A percentile compares a stretch with the other conserved stretches of the same genome.
Evolutionary conservation across 92 coral and sea anemone genomes (phyloP).

Genomic region (Heliopora coerulea): DNA sequence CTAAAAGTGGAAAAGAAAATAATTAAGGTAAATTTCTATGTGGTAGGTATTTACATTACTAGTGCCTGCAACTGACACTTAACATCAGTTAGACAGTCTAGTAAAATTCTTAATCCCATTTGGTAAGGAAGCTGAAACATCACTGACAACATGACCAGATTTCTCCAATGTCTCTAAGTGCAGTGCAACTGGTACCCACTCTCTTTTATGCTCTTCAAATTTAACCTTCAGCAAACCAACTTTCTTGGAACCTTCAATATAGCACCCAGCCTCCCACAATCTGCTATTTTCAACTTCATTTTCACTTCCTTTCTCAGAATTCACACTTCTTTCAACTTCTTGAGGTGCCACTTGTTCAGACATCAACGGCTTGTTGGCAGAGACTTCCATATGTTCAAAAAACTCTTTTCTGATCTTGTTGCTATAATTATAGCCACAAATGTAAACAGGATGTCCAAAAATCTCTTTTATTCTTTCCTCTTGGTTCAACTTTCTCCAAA

Average conservation of each 20-base stretch:
- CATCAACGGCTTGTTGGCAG: background rate
- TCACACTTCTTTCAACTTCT: slow-evolving; percentile 27
- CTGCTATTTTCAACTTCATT: background rate
- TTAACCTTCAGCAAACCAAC: slow-evolving; percentile 74
- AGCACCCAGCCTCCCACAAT: slow-evolving; percentile 70
- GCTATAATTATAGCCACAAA: slow-evolving; percentile 67
- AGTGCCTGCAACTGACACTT: too few relatives aligned
- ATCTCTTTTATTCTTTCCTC: slow-evolving; percentile 70
- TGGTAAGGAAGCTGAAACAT: slow-evolving; percentile 80
- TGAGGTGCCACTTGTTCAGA: slow-evolving; percentile 30
- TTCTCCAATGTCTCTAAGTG: slow-evolving; percentile 67
- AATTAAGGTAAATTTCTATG: too few relatives aligned
- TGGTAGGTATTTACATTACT: too few relatives aligned
- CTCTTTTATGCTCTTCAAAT: slow-evolving; percentile 62
- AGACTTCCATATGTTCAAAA: background rate
- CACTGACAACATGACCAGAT: slow-evolving; percentile 72
- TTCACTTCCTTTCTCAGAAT: background rate
- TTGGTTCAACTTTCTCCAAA: slow-evolving; percentile 65
- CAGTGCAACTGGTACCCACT: slow-evolving; percentile 87
- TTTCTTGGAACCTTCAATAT: slow-evolving; percentile 76
- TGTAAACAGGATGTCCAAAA: slow-evolving; percentile 74
- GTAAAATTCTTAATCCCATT: slow-evolving; percentile 84
- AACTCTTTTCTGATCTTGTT: slow-evolving; percentile 5
- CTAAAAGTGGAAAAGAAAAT: too few relatives aligned
- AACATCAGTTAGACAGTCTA: slow-evolving; percentile 53